A percentile compares a stretch with the other conserved stretches of the same genome.
These are phyloP conservation scores for Coptotermes formosanus DNA, from an alignment of 1,140 invertebrate species.

Conservation along the genomic window DNA sequence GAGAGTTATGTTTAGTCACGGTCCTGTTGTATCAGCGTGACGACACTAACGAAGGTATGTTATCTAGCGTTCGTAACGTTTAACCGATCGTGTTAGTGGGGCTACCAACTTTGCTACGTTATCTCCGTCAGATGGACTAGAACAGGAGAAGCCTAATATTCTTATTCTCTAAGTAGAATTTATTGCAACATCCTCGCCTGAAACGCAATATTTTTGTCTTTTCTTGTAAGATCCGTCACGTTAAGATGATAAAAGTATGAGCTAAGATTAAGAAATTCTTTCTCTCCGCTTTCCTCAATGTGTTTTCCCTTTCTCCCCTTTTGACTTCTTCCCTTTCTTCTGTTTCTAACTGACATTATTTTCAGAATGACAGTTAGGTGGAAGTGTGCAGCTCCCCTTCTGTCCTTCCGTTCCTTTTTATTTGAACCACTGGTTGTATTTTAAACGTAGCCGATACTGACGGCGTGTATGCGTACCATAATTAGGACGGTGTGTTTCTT, in stretches of 20 bases:
- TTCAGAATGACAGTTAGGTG: background rate
- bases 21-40: too few relatives aligned
- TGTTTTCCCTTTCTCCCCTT: background rate
- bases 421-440: background rate
- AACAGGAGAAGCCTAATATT: background rate
- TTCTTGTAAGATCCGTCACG: constrained; percentile 5
- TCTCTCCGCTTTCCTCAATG: background rate
- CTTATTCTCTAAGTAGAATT: background rate
- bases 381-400: background rate
- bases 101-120: background rate
- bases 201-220: background rate
- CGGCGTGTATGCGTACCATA: background rate
- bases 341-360: background rate
- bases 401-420: background rate
- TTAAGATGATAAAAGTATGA: constrained; percentile 17
- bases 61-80: too few relatives aligned
- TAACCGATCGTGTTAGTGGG: background rate
- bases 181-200: constrained; percentile 5
- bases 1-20: too few relatives aligned
- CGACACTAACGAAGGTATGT: too few relatives aligned
- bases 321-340: background rate
- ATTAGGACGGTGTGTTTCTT: background rate
- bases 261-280: constrained; percentile 17
- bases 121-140: background rate
- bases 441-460: background rate